Evolutionary conservation across 2,797 vertebrate genomes (phyloP).

Genomic region (Cheirogaleus major): DNA sequence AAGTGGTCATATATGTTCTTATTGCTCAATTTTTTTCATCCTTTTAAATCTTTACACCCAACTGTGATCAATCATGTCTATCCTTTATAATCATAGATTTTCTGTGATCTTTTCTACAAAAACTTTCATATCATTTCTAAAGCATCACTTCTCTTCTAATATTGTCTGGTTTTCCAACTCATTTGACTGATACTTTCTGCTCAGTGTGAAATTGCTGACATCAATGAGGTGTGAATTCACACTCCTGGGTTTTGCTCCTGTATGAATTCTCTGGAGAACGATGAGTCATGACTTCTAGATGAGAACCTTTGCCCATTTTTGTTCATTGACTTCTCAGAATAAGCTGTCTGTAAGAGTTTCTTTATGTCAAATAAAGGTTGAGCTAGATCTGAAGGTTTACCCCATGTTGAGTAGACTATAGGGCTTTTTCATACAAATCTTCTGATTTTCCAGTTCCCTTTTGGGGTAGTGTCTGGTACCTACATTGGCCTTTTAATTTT

Average conservation of each 20-base stretch:
- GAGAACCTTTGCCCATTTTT: slow-evolving; percentile 48
- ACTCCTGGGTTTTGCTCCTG: slow-evolving; percentile 25
- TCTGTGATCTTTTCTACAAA: slow-evolving; percentile 49
- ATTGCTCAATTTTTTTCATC: slow-evolving; percentile 32
- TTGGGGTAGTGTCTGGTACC: background rate
- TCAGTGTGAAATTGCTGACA: slow-evolving; percentile 53
- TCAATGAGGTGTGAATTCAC: slow-evolving; percentile 43
- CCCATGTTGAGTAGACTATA: background rate
- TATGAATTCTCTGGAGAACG: slow-evolving; percentile 46
- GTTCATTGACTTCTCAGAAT: slow-evolving; percentile 17
- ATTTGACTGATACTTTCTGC: slow-evolving; percentile 29
- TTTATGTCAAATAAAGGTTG: slow-evolving; percentile 1
- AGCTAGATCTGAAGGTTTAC: background rate
- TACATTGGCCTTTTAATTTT: background rate
- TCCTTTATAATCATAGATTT: slow-evolving; percentile 15
- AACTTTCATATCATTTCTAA: slow-evolving; percentile 7
- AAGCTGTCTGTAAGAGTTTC: background rate
- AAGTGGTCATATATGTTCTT: background rate
- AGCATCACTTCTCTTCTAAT: slow-evolving; percentile 54
- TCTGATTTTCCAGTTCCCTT: background rate
- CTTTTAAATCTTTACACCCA: background rate
- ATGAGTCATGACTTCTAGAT: slow-evolving; percentile 55
- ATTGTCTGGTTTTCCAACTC: slow-evolving; percentile 55
- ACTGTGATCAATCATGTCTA: background rate
- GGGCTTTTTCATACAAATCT: slow-evolving; percentile 13